A percentile compares a stretch with the other conserved stretches of the same genome.
phyloP scores from a whole-genome alignment of 1,140 invertebrate species.

The Leptinotarsa undecemlineata region DNA sequence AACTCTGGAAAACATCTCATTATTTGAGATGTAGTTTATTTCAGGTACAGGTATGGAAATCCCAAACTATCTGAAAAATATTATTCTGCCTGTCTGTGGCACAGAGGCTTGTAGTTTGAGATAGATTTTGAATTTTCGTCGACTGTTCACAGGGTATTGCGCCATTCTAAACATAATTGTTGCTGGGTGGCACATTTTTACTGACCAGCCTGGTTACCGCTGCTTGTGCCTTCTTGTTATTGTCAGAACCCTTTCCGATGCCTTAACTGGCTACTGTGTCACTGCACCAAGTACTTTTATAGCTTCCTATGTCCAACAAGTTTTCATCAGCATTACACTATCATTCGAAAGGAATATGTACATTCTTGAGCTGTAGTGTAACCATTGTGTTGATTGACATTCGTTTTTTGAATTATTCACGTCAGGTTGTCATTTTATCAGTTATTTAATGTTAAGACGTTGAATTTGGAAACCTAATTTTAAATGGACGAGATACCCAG shows the following conservation, averaged over 20 bases:
- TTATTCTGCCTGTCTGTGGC: not conserved
- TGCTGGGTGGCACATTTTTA: conserved; percentile 33
- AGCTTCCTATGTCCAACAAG: conserved; percentile 37
- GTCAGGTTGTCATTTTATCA: conserved; percentile 31
- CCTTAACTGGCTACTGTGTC: conserved; percentile 47
- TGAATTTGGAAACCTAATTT: conserved; percentile 33
- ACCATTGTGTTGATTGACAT: conserved; percentile 21
- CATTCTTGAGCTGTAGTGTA: conserved; percentile 32
- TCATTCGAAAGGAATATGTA: conserved; percentile 25
- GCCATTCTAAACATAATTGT: conserved; percentile 42
- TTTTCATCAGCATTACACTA: conserved; percentile 5
- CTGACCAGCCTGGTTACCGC: conserved; percentile 42
- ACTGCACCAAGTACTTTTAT: conserved; percentile 44
- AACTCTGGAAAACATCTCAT: no score
- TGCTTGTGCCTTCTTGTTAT: conserved; percentile 53
- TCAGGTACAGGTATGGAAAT: no score
- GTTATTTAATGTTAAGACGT: conserved; percentile 31
- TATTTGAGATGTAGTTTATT: no score
- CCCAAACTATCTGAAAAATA: no score
- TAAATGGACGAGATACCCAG: conserved; percentile 53
- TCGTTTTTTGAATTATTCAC: conserved; percentile 24
- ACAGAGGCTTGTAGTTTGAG: conserved; percentile 24
- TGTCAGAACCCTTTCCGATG: conserved; percentile 41
- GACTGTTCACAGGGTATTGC: conserved; percentile 53
- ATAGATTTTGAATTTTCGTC: conserved; percentile 39